Evolutionary conservation across 30 jellyfish, hydroid and myxozoan genomes (phyloP).

Genomic region (Aurelia coerulea): DNA sequence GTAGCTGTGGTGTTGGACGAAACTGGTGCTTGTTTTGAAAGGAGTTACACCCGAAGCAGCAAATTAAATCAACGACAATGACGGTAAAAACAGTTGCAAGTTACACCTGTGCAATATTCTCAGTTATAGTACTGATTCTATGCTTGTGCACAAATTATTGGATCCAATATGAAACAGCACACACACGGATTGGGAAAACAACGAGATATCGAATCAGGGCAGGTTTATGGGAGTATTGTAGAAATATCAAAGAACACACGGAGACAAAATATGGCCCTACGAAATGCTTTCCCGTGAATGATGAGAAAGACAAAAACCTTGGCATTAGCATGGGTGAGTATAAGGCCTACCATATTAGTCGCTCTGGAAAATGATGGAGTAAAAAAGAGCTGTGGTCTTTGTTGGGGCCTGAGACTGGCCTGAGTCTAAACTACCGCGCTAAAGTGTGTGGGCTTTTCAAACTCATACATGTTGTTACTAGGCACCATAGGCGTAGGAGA

Average conservation of each 20-base stretch:
- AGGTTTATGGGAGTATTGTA: slow-evolving; percentile 70
- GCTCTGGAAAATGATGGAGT: too few species aligned
- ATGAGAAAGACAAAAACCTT: slow-evolving; percentile 13
- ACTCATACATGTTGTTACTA: too few species aligned
- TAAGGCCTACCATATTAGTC: too few species aligned
- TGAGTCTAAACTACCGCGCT: too few species aligned
- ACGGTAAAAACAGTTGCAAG: slow-evolving; percentile 86
- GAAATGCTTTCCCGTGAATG: slow-evolving; percentile 38
- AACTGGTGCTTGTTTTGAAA: neutral
- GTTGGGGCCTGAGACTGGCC: too few species aligned
- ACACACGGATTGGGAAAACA: slow-evolving; percentile 19
- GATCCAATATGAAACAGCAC: slow-evolving; percentile 72
- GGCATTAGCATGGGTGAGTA: neutral
- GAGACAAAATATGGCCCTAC: slow-evolving; percentile 53
- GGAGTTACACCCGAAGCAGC: neutral
- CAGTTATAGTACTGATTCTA: slow-evolving; percentile 77
- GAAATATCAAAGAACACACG: slow-evolving; percentile 33
- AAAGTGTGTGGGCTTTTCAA: too few species aligned
- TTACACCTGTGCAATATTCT: slow-evolving; percentile 79
- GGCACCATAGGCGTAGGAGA: too few species aligned
- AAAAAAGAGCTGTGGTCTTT: too few species aligned
- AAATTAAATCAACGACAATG: slow-evolving; percentile 28
- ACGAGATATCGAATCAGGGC: slow-evolving; percentile 31
- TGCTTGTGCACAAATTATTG: slow-evolving; percentile 92
- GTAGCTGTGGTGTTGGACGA: slow-evolving; percentile 1